phyloP scores from a whole-genome alignment of 1,140 invertebrate species.

The Drosophila kanapiae region DNA sequence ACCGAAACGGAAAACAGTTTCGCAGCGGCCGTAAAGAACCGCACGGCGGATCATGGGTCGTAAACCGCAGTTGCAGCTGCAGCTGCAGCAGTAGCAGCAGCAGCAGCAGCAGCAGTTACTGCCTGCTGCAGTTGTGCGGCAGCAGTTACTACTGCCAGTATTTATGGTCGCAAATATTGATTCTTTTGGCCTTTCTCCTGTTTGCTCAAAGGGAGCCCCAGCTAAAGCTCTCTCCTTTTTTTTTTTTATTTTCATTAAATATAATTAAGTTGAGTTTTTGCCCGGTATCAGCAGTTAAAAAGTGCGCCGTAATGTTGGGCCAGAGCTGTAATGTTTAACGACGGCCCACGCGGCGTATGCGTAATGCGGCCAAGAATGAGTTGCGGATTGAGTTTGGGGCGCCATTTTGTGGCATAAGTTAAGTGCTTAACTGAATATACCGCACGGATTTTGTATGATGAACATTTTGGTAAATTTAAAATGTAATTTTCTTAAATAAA shows the following conservation, averaged over 20 bases:
- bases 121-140: constrained; percentile 7
- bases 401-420: constrained; percentile 23
- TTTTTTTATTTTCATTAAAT: constrained; percentile 41
- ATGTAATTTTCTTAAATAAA: background rate
- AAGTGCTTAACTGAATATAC: background rate
- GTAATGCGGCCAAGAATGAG: constrained; percentile 36
- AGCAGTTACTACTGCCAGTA: constrained; percentile 20
- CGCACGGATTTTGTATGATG: background rate
- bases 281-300: constrained; percentile 44
- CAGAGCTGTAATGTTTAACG: constrained; percentile 3
- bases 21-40: constrained; percentile 31
- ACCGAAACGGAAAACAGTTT: background rate
- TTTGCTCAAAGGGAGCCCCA: constrained; percentile 26
- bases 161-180: constrained; percentile 54
- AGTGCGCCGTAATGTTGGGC: constrained; percentile 32
- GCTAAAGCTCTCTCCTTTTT: background rate
- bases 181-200: constrained; percentile 27
- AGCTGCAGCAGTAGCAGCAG: background rate
- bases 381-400: constrained; percentile 25
- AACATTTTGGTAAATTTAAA: background rate
- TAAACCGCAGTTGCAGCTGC: constrained; percentile 38
- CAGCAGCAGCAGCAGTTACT: constrained; percentile 4
- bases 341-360: constrained; percentile 35
- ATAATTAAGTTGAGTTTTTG: constrained; percentile 47
- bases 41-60: constrained; percentile 23